A percentile compares a stretch with the other conserved stretches of the same genome.
phyloP scores from a whole-genome alignment of 53 echinoderm and acorn worm species.

The Paracentrotus lividus region DNA sequence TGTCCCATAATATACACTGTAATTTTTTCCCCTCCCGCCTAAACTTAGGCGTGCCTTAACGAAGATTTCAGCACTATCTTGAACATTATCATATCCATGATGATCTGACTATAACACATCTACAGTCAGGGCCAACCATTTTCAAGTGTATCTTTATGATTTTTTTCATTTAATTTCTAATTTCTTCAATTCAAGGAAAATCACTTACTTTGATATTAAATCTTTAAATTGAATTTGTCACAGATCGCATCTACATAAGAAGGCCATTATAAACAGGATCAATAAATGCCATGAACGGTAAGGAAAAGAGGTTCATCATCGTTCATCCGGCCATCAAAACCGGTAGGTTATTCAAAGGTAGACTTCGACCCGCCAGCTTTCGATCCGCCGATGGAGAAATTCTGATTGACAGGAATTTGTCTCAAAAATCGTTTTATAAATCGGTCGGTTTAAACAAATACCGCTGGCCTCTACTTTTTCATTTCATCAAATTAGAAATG shows the following conservation, averaged over 20 bases:
- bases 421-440: background rate
- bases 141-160: background rate
- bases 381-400: too few species aligned
- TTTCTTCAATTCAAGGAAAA: background rate
- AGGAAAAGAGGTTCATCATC: conserved; percentile 19
- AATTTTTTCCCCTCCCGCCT: background rate
- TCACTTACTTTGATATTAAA: background rate
- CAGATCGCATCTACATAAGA: background rate
- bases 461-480: background rate
- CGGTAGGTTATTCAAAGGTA: background rate
- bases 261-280: background rate
- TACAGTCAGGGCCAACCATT: background rate
- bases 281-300: conserved; percentile 24
- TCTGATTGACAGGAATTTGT: conserved; percentile 9
- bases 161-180: background rate
- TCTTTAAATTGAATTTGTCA: background rate
- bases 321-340: background rate
- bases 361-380: background rate
- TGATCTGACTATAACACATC: background rate
- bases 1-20: background rate
- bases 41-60: background rate
- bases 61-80: background rate
- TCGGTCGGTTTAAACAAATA: background rate
- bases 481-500: background rate
- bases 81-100: background rate